These are phyloP conservation scores for Sminthurinus signatus DNA, from an alignment of 1,140 invertebrate genomes.

Conservation along the genomic window DNA sequence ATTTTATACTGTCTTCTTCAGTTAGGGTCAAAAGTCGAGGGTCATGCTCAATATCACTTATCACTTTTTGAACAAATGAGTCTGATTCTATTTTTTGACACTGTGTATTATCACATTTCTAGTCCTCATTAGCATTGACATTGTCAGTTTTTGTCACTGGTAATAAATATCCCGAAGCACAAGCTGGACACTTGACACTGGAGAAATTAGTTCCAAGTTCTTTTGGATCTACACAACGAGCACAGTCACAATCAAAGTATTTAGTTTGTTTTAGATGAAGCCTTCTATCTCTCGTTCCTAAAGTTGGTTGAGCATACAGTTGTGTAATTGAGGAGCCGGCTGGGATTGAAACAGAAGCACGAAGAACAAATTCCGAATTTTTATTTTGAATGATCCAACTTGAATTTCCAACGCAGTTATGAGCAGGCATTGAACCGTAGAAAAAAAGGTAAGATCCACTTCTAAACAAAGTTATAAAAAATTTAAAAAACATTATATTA, in stretches of 20 bases:
- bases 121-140: background rate
- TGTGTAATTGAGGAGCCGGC: constrained; percentile 11
- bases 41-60: background rate
- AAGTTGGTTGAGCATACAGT: constrained; percentile 14
- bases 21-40: background rate
- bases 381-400: constrained; percentile 17
- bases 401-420: constrained; percentile 22
- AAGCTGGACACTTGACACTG: constrained; percentile 32
- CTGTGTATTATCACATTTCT: background rate
- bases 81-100: background rate
- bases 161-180: constrained; percentile 9
- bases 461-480: background rate
- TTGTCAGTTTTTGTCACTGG: constrained; percentile 3
- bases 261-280: constrained; percentile 42
- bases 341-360: constrained; percentile 8
- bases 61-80: background rate
- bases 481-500: background rate
- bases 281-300: constrained; percentile 41
- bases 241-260: constrained; percentile 44
- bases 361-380: constrained; percentile 19
- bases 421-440: constrained; percentile 23
- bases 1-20: background rate
- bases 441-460: constrained; percentile 23
- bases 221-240: constrained; percentile 43
- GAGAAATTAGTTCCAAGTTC: constrained; percentile 38